Base-by-base conservation (phyloP, 2,113 vertebrate genomes). In the Paratilapia polleni region DNA sequence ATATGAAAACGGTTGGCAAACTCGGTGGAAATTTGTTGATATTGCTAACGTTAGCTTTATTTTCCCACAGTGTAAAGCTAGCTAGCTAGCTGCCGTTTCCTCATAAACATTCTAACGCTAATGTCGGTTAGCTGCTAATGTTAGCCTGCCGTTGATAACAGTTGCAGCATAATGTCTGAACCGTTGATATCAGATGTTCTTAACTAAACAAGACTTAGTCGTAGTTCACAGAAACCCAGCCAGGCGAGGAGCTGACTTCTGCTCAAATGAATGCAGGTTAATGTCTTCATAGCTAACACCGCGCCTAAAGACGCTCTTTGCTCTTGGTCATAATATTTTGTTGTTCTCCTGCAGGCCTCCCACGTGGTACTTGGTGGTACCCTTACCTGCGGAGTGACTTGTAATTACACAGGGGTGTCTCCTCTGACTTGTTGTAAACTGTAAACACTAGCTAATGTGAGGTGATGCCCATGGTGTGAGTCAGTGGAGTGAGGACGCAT, bases 291-390 rank as follows among this genome's bases (percentile, higher is more conserved):
- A 19, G 63, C 38, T 54, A 77, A 74, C 8, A 34, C 14, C 10
- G 38, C 14, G 36, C 15, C 31, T 13, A 4, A 56, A 75, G 22
- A 17, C 68, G 68, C 47, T 54, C n/a, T 64, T 77, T 57, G 59
- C 17, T 36, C 12, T n/a, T 3, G n/a, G 5, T 49, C 43, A 62
- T 31, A 63, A 86, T 76, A 77, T 60, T 34, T 47, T 87, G 90
- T 87, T 88, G 77, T 88, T 60, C 41, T 10, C 63, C 59, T 58
- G 7, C 24, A 76, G 91, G 89, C 90, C 89, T 91, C 88, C 81
- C 92, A 93, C 91, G 90, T 93, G 93, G 78, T 78, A 8, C 10
- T 47, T 24, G 28, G 28, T 43, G 56, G 52, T 78, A 60, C 47
- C 47, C 56, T 89, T 3, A 38, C n/a, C 20, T 28, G 56, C 60